These are phyloP conservation scores for Reticulitermes lucifugus DNA, from an alignment of 2,888 invertebrate species.

Conservation along the genomic window DNA sequence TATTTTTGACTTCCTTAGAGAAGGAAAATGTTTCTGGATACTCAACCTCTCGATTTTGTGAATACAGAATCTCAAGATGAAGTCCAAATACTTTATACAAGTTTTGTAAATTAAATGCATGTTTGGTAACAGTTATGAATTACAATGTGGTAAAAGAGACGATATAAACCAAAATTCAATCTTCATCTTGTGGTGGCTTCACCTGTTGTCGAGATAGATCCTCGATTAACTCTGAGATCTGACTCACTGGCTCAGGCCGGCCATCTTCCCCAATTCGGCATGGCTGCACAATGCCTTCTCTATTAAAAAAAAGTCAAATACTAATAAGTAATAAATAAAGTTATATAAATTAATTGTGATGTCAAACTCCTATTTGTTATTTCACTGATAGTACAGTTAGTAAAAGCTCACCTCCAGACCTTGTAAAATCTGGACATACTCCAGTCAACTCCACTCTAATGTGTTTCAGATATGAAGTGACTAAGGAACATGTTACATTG, in stretches of 20 bases:
- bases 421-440: no score
- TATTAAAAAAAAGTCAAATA: conserved; percentile 56
- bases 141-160: neutral
- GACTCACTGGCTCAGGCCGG: conserved; percentile 86
- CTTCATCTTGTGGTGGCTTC: conserved; percentile 55
- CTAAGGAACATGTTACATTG: no score
- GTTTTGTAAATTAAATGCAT: neutral
- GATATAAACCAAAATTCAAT: neutral
- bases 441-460: no score
- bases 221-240: conserved; percentile 86
- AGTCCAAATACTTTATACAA: neutral
- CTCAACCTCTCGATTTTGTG: no score
- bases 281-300: conserved; percentile 85
- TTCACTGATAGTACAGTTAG: no score
- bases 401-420: no score
- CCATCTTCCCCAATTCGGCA: conserved; percentile 92
- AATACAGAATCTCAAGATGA: neutral
- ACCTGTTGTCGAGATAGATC: conserved; percentile 70
- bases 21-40: neutral
- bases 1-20: neutral
- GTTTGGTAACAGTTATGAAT: neutral
- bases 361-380: no score
- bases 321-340: no score
- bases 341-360: no score
- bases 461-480: no score